phyloP scores from a whole-genome alignment of 53 echinoderm and acorn worm species.

The Echinometra lucunter region DNA sequence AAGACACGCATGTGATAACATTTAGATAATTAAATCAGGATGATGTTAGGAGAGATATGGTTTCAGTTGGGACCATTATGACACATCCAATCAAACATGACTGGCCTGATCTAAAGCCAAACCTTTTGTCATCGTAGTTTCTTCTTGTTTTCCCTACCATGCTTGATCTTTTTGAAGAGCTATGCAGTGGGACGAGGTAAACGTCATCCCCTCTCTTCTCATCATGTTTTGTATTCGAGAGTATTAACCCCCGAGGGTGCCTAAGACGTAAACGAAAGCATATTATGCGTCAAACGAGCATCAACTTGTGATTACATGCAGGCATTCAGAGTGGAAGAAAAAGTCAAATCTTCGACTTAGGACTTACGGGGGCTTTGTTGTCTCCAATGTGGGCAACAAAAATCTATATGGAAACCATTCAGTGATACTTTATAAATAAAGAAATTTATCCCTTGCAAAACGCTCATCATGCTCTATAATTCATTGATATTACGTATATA shows the following conservation, averaged over 20 bases:
- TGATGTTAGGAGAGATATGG: not conserved
- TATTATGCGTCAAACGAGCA: slow-evolving; percentile 39
- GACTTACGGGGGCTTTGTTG: slow-evolving; percentile 47
- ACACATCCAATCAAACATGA: slow-evolving; percentile 6
- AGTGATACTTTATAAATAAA: no score
- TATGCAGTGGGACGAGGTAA: not conserved
- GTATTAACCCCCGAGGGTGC: slow-evolving; percentile 24
- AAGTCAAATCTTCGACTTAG: slow-evolving; percentile 6
- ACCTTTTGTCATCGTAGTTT: not conserved
- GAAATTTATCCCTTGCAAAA: no score
- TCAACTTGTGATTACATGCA: slow-evolving; percentile 21
- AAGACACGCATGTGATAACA: not conserved
- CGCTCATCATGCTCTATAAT: no score
- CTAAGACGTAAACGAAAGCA: slow-evolving; percentile 41
- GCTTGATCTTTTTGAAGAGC: not conserved
- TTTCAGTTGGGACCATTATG: not conserved
- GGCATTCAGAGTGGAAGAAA: not conserved
- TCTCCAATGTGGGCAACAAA: slow-evolving; percentile 40
- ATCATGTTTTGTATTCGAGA: slow-evolving; percentile 18
- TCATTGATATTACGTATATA: no score
- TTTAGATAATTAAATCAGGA: not conserved
- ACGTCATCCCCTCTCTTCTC: slow-evolving; percentile 37
- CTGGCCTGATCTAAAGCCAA: not conserved
- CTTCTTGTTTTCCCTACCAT: slow-evolving; percentile 23
- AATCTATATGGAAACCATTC: slow-evolving; percentile 27